Evolutionary conservation across 2,797 vertebrate genomes (phyloP).

Genomic region (Sebastes elongatus): DNA sequence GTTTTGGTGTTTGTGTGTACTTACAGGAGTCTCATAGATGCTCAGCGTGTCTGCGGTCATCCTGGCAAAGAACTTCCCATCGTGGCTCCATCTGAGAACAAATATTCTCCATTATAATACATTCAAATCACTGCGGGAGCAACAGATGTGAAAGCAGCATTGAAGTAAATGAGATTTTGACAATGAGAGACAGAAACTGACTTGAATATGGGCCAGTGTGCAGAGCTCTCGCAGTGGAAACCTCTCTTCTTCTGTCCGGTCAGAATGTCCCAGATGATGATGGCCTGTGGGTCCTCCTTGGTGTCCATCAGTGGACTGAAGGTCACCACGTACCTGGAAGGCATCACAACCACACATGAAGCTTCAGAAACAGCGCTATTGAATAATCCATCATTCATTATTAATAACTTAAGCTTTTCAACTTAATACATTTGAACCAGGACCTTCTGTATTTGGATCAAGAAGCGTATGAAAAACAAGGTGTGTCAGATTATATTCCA

Average conservation of each 20-base stretch:
- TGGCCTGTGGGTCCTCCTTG: conserved; percentile 97
- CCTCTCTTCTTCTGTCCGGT: conserved; percentile 98
- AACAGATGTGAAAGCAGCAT: neutral
- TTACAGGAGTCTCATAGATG: conserved; percentile 97
- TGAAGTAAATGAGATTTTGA: neutral
- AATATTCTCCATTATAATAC: neutral
- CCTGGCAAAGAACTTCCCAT: conserved; percentile 98
- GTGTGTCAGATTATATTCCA: neutral
- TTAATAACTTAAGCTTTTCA: neutral
- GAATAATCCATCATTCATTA: neutral
- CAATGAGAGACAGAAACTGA: conserved; percentile 64
- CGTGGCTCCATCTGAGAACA: conserved; percentile 92
- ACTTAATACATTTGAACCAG: neutral
- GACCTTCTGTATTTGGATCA: neutral
- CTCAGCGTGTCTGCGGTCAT: conserved; percentile 96
- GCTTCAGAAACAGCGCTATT: neutral
- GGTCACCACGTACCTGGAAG: conserved; percentile 91
- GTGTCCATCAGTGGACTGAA: conserved; percentile 98
- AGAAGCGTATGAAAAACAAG: neutral
- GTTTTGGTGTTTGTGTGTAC: conserved; percentile 37
- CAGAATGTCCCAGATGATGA: conserved; percentile 99
- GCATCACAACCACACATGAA: neutral
- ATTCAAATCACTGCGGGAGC: neutral
- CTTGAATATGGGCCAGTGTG: conserved; percentile 99
- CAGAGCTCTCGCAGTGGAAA: conserved; percentile 98